Conservation (phyloP, 2,113 vertebrate genomes). For the Aspiorhynchus laticeps region DNA sequence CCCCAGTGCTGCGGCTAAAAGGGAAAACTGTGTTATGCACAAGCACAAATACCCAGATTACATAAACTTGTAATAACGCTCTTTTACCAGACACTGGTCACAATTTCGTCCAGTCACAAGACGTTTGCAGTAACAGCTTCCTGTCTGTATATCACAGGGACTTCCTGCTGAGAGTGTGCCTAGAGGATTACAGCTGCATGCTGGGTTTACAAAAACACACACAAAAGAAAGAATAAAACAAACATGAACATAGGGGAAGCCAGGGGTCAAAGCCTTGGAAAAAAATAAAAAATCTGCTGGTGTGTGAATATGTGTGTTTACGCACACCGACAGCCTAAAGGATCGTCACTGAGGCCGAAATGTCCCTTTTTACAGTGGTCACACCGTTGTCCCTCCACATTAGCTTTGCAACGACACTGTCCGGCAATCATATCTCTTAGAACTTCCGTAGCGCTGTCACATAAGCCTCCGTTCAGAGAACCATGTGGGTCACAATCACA, state of each 20-base stretch:
- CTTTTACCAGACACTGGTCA: conserved; percentile 84
- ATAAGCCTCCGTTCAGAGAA: conserved; percentile 87
- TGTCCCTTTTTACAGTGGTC: conserved; percentile 91
- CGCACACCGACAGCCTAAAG: conserved; percentile 88
- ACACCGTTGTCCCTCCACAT: conserved; percentile 91
- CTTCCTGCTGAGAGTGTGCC: conserved; percentile 87
- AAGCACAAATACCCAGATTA: conserved; percentile 1
- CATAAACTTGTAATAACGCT: background rate
- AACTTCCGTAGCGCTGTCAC: conserved; percentile 88
- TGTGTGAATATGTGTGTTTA: conserved; percentile 50
- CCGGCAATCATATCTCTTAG: conserved; percentile 85
- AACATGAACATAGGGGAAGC: conserved; percentile 19
- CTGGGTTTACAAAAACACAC: conserved; percentile 70
- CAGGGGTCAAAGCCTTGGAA: background rate
- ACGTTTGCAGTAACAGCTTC: conserved; percentile 93
- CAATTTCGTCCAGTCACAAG: conserved; percentile 88
- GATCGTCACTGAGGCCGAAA: conserved; percentile 86
- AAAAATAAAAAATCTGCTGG: conserved; percentile 23
- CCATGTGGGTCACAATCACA: conserved; percentile 90
- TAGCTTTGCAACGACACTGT: conserved; percentile 91
- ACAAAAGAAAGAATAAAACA: conserved; percentile 11
- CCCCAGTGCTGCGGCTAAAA: conserved; percentile 93
- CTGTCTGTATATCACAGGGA: conserved; percentile 84
- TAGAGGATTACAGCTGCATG: conserved; percentile 87
- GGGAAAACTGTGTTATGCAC: background rate